Conservation (phyloP, 2,113 vertebrate species). For the Paratilapia polleni region DNA sequence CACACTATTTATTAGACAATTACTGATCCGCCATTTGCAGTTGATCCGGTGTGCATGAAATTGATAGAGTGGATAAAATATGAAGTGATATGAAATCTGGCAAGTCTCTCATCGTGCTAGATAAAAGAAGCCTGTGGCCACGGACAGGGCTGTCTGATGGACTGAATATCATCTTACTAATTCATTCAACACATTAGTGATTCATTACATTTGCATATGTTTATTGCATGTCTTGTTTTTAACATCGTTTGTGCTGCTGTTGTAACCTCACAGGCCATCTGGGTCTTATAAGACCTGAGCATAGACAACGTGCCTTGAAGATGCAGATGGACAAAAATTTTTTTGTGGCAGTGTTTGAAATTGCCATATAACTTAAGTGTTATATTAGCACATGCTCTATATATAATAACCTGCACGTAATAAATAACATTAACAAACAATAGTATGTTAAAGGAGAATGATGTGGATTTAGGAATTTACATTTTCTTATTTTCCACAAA, state of each 20-base stretch:
- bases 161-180: conserved; percentile 46
- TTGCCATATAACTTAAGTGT: neutral
- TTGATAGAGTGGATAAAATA: conserved; percentile 30
- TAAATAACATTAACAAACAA: neutral
- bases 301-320: neutral
- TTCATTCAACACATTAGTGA: conserved; percentile 60
- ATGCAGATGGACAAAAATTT: neutral
- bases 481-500: neutral
- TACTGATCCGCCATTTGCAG: conserved; percentile 16
- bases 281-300: conserved; percentile 9
- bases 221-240: conserved; percentile 43
- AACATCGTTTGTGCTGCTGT: conserved; percentile 43
- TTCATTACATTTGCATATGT: conserved; percentile 58
- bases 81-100: conserved; percentile 45
- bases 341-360: conserved; percentile 1
- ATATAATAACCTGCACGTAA: neutral
- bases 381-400: neutral
- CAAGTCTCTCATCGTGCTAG: conserved; percentile 16
- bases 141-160: conserved; percentile 35
- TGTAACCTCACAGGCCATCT: conserved; percentile 48
- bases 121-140: conserved; percentile 23
- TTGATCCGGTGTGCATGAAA: conserved; percentile 25
- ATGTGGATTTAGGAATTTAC: neutral
- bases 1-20: neutral
- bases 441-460: neutral